Evolutionary conservation across 2,797 vertebrate genomes (phyloP).

Genomic region (Enteromius trimaculatus): DNA sequence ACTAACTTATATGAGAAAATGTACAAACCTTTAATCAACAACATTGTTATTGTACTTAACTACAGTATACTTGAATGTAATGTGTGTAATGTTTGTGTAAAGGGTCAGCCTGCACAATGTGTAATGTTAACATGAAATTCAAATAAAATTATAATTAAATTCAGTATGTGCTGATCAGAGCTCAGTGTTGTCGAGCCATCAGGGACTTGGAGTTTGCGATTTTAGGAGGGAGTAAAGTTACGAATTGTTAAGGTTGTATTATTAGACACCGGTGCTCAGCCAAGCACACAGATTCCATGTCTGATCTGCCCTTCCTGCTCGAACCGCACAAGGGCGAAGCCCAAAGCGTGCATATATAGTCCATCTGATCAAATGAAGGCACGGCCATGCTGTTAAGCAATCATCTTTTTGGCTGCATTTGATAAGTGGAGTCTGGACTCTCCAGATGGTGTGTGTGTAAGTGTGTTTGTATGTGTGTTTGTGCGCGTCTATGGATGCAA

Average conservation of each 20-base stretch:
- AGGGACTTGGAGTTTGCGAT: conserved; percentile 34
- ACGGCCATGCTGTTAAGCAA: conserved; percentile 68
- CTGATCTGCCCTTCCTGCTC: conserved; percentile 58
- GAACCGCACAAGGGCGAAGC: conserved; percentile 57
- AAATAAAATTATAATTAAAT: background rate
- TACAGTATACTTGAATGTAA: background rate
- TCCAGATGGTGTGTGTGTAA: conserved; percentile 67
- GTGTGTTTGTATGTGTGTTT: conserved; percentile 35
- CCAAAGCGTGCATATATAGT: conserved; percentile 60
- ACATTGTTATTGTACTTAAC: background rate
- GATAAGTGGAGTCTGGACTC: conserved; percentile 56
- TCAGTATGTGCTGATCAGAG: conserved; percentile 46
- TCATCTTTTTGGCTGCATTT: conserved; percentile 66
- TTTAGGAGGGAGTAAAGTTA: conserved; percentile 42
- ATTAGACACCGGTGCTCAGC: conserved; percentile 50
- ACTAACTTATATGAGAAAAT: background rate
- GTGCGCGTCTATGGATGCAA: conserved; percentile 32
- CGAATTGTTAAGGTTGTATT: conserved; percentile 50
- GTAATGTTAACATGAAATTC: background rate
- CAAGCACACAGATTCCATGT: conserved; percentile 48
- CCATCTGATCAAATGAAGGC: conserved; percentile 66
- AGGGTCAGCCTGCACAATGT: background rate
- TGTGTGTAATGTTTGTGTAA: background rate
- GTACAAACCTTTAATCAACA: background rate
- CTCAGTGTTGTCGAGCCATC: conserved; percentile 35